phyloP scores from a whole-genome alignment of 2,113 vertebrate genomes.

The Corythornis vintsioides region DNA sequence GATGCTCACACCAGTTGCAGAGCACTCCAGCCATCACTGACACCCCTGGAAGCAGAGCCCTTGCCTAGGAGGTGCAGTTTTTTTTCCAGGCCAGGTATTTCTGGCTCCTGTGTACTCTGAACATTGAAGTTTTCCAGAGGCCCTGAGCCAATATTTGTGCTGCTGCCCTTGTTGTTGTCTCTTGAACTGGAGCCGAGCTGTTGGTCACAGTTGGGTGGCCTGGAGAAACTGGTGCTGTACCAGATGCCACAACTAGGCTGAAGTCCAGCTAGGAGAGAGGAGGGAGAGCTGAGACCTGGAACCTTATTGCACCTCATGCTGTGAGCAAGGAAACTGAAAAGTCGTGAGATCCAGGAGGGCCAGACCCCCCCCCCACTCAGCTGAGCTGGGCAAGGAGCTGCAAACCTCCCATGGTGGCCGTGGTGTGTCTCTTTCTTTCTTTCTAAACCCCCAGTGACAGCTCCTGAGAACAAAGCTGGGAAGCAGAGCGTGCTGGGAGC shows the following conservation, averaged over 20 bases:
- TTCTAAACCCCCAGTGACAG: background rate
- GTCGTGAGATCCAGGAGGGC: accelerated
- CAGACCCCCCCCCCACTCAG: background rate
- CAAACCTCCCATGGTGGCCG: background rate
- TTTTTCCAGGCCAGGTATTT: background rate
- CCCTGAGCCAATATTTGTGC: background rate
- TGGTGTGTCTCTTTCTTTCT: background rate
- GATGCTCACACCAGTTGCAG: background rate
- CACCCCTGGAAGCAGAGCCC: background rate
- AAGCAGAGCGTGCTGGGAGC: background rate
- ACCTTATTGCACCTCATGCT: background rate
- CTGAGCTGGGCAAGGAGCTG: background rate
- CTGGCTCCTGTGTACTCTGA: accelerated
- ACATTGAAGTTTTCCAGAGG: background rate
- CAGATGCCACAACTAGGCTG: background rate
- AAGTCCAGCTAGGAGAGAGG: background rate
- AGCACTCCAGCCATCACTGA: background rate
- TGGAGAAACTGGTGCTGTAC: background rate
- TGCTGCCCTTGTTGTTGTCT: background rate
- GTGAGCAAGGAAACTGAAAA: background rate
- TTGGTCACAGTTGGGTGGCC: constrained; percentile 2
- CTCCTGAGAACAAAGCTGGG: background rate
- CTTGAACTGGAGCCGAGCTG: background rate
- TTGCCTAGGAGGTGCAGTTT: background rate
- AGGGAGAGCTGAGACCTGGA: background rate